These are phyloP conservation scores for Lates calcarifer DNA, from an alignment of 2,113 vertebrate genomes.

Conservation along the genomic window DNA sequence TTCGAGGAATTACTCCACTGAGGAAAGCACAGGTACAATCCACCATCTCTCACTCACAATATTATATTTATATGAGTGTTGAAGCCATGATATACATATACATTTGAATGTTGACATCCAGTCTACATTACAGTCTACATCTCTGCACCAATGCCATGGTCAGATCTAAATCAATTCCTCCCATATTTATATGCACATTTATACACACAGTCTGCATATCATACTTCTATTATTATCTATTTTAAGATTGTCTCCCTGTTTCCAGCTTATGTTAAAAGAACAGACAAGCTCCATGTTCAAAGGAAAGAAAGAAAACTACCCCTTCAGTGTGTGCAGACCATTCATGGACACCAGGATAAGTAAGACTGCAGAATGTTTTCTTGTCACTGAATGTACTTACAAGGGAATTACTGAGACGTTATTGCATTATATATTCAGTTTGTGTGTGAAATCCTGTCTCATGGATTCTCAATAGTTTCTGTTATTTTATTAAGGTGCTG, in stretches of 20 bases:
- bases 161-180: not conserved
- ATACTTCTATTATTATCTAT: not conserved
- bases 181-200: not conserved
- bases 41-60: not conserved
- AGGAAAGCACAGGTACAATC: slow-evolving; percentile 88
- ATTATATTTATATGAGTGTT: not conserved
- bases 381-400: not conserved
- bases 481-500: slow-evolving; percentile 77
- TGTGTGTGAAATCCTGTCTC: not conserved
- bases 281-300: slow-evolving; percentile 90
- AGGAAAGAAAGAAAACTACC: slow-evolving; percentile 93
- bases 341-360: slow-evolving; percentile 90
- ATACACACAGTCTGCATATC: not conserved
- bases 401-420: not conserved
- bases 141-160: not conserved
- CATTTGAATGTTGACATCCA: too few species aligned
- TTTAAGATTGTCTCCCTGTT: not conserved
- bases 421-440: not conserved
- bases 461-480: not conserved
- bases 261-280: slow-evolving; percentile 89
- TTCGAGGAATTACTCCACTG: slow-evolving; percentile 83
- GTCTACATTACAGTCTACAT: not conserved
- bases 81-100: not conserved
- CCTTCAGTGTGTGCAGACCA: slow-evolving; percentile 84
- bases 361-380: slow-evolving; percentile 55